Evolutionary conservation across 2,888 invertebrate genomes (phyloP).

Genomic region (Oscheius sp.): DNA sequence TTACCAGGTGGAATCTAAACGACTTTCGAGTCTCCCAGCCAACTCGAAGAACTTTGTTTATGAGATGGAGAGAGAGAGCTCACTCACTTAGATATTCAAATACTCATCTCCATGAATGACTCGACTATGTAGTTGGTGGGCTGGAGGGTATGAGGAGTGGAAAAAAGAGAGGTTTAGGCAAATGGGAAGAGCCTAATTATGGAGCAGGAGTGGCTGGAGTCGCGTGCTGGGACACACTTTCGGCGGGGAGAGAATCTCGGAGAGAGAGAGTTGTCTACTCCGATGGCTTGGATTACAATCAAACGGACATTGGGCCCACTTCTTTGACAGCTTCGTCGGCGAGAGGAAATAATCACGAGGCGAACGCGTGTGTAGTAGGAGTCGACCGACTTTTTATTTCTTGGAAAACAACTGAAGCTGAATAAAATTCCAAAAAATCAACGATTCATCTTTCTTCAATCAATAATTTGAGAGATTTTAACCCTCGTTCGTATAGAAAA

Average conservation of each 20-base stretch:
- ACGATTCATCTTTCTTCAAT: no score
- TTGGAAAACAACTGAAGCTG: background rate
- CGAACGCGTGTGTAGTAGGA: background rate
- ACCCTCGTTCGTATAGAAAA: no score
- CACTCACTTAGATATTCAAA: background rate
- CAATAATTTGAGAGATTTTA: no score
- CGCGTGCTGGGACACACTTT: conserved; percentile 9
- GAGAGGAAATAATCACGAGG: background rate
- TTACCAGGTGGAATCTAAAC: no score
- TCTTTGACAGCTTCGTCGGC: conserved; percentile 1
- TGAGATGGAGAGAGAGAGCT: background rate
- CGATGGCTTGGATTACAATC: conserved; percentile 15
- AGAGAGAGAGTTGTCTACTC: no score
- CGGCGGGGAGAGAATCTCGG: background rate
- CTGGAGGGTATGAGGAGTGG: background rate
- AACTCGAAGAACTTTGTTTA: background rate
- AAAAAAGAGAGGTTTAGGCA: background rate
- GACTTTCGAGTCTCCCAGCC: no score
- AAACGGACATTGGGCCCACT: background rate
- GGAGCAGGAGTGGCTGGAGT: conserved; percentile 1
- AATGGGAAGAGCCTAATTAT: conserved; percentile 13
- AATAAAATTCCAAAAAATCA: background rate
- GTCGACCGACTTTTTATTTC: background rate
- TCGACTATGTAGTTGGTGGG: background rate
- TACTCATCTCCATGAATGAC: conserved; percentile 12